Base-by-base conservation (phyloP, 2,888 invertebrate genomes). In the Campoplex capitator region DNA sequence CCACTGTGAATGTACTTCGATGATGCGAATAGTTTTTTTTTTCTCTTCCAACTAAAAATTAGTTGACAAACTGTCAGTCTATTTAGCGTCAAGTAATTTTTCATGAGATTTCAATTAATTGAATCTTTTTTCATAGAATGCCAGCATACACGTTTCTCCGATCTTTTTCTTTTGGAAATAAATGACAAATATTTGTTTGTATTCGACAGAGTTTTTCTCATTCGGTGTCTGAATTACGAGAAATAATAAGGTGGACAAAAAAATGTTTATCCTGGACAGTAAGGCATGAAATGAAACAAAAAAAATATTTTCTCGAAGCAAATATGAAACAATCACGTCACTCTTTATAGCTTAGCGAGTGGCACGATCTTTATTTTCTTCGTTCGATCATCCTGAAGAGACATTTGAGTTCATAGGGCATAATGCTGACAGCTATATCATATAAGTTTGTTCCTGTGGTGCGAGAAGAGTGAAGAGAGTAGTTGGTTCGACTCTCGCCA, bases 361-460 rank as follows among this genome's bases (percentile, higher is more conserved):
- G 65, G 71, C 79, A 42, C 48, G 65, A 75, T 62, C n/a, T 54
- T 54, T 75, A 54, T 75, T 86, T 42, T 77, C 54, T 58, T 28
- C 48, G 54, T 70, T 86, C 83, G 70, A 86, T 83, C 76, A 83
- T 71, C 35, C 35, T 76, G 54, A 51, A 56, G 54, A 56, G 51
- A 38, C 45, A 38, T 28, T 23, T 45, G 38, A 70, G 75, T 79
- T 83, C 83, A 83, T 56, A 77, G 85, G 77, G 62, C 85, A 85
- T 23, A 68, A 79, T 23, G 83, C 79, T 83, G 83, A 86, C 86
- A 86, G 86, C 83, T 80, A 56, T 83, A 86, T 83, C 83, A 71
- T 79, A 83, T 79, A 83, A 73, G 75, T 76, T 83, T 75, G 75
- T 71, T 79, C 78, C 74, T 28, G 45, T 76, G 51, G 71, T 23